Base-by-base conservation (phyloP, 2,888 invertebrate genomes). In the Perdita meconis region DNA sequence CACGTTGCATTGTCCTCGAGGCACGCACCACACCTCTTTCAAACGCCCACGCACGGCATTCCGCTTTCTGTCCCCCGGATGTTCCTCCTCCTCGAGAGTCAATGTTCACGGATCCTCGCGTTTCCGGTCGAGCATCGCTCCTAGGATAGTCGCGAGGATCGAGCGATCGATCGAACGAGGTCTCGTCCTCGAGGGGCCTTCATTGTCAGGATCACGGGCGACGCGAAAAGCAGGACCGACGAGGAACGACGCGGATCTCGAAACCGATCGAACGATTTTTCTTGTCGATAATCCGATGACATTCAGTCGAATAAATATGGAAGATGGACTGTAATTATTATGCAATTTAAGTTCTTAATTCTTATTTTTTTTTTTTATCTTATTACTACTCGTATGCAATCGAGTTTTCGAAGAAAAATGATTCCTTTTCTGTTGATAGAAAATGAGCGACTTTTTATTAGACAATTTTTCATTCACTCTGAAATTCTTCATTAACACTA, bases 1-100 rank as follows among this genome's bases (percentile, higher is more conserved):
- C 79, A 8, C 51, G 57, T 64, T 70, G 74, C 75, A 77, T 83
- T 76, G 71, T 78, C 71, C 78, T 24, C 53, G 59, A 60, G 63
- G 59, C 66, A 60, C 51, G 68, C 63, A 78, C 80, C 84, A 84
- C 84, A 73, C 84, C 84, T 84, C 68, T 64, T 42, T 50, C 19
- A 24, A 36, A 69, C 74, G 56, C 83, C 81, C 77, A 77, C 82
- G 80, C 61, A 40, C 56, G 80, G 82, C 80, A 84, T 78, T 30
- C 6, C 2, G 19, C 63, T 53, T 51, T 50, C 60, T 55, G 56
- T 60, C 66, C n/a, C 8, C 12, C n/a, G n/a, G n/a, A n/a, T n/a
- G n/a, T n/a, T n/a, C n/a, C n/a, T n/a, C n/a, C n/a, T n/a, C 47
- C 2, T 4, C 19, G 2, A 19, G 13, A 42, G 19, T 30, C 2